phyloP scores from a whole-genome alignment of 2,888 invertebrate genomes.

The Drosophila pseudotalamancana region DNA sequence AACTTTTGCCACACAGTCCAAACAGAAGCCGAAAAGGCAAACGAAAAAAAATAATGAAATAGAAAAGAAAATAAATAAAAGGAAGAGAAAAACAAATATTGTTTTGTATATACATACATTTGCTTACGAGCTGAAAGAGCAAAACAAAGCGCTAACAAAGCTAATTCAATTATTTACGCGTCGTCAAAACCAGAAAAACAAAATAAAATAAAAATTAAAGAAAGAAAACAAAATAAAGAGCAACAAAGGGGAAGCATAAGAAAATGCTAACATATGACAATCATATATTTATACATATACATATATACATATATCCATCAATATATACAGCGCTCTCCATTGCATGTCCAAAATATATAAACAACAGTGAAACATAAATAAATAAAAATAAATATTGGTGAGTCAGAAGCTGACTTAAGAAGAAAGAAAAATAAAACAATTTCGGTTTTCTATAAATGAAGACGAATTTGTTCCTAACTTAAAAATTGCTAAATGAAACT shows the following conservation, averaged over 20 bases:
- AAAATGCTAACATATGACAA: constrained; percentile 30
- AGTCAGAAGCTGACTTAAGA: constrained; percentile 21
- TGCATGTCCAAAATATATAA: neutral
- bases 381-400: constrained; percentile 4
- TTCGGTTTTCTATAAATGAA: neutral
- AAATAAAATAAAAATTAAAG: constrained; percentile 8
- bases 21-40: constrained; percentile 31
- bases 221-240: constrained; percentile 19
- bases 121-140: constrained; percentile 28
- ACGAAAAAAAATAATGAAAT: constrained; percentile 16
- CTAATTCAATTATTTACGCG: constrained; percentile 73
- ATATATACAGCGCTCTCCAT: neutral
- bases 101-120: constrained; percentile 8
- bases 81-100: constrained; percentile 6
- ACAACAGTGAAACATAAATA: constrained; percentile 10
- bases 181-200: constrained; percentile 38
- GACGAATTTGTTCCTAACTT: neutral
- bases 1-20: constrained; percentile 19
- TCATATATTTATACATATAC: constrained; percentile 2
- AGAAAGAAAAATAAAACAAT: neutral
- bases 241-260: constrained; percentile 9
- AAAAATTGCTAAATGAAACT: neutral
- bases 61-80: constrained; percentile 4
- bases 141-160: constrained; percentile 60
- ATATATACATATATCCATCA: neutral